These are phyloP conservation scores for Drosophila yooni DNA, from an alignment of 2,888 invertebrate genomes.

Conservation along the genomic window DNA sequence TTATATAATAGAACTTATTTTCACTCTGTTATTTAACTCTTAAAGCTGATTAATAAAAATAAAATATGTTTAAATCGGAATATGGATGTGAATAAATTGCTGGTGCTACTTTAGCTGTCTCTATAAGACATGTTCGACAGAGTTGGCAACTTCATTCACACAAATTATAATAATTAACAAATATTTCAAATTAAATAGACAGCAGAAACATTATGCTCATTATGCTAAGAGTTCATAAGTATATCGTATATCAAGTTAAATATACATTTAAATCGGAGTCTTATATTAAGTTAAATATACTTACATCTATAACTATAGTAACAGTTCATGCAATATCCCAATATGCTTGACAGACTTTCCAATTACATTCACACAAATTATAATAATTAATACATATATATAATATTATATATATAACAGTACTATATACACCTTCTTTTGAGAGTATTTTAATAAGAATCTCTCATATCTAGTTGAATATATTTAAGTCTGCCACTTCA, in stretches of 20 bases:
- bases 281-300: no score
- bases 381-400: neutral
- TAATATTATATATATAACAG: neutral
- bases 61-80: neutral
- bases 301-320: no score
- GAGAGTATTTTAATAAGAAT: neutral
- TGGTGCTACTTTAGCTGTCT: neutral
- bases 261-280: no score
- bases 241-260: no score
- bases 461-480: neutral
- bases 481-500: neutral
- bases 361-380: neutral
- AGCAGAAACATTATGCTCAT: no score
- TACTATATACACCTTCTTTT: neutral
- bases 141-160: conserved; percentile 40
- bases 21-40: neutral
- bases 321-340: no score
- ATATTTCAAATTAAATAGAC: no score
- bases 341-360: no score
- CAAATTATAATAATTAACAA: neutral
- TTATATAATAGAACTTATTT: neutral
- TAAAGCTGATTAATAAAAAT: neutral
- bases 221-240: no score
- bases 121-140: neutral
- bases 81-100: neutral